A percentile compares a stretch with the other conserved stretches of the same genome.
phyloP scores from a whole-genome alignment of 2,113 vertebrate species.

The Xiphophorus maculatus region DNA sequence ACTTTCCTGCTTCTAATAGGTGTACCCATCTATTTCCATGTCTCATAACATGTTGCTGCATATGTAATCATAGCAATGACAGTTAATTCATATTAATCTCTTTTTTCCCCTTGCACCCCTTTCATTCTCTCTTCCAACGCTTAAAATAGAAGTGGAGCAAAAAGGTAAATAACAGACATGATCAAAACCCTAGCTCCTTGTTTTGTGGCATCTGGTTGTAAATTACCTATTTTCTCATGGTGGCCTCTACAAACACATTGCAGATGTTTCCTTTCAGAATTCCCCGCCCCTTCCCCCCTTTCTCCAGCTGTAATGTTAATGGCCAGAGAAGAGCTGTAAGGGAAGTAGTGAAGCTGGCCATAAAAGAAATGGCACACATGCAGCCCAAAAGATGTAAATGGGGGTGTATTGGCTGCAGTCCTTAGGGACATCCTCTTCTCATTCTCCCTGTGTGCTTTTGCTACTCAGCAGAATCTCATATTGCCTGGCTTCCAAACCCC shows the following conservation, averaged over 20 bases:
- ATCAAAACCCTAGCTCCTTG: constrained; percentile 96
- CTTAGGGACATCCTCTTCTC: constrained; percentile 81
- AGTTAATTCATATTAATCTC: constrained; percentile 99
- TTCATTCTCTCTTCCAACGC: constrained; percentile 99
- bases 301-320: constrained; percentile 61
- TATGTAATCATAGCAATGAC: constrained; percentile 90
- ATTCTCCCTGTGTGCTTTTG: constrained; percentile 87
- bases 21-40: constrained; percentile 87
- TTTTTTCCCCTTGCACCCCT: constrained; percentile 94
- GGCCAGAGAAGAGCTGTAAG: constrained; percentile 64
- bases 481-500: constrained; percentile 94
- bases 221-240: constrained; percentile 89
- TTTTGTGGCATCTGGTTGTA: constrained; percentile 98
- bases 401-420: constrained; percentile 85
- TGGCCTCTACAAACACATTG: constrained; percentile 83
- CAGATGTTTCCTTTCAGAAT: constrained; percentile 79
- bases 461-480: constrained; percentile 87
- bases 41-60: constrained; percentile 93
- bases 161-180: constrained; percentile 99
- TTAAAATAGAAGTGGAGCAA: constrained; percentile 99
- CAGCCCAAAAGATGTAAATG: constrained; percentile 87
- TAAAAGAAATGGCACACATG: constrained; percentile 77
- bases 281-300: constrained; percentile 13
- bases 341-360: constrained; percentile 79
- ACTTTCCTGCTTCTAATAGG: constrained; percentile 82